phyloP scores from a whole-genome alignment of 2,113 vertebrate genomes.

The Dasypus novemcinctus region DNA sequence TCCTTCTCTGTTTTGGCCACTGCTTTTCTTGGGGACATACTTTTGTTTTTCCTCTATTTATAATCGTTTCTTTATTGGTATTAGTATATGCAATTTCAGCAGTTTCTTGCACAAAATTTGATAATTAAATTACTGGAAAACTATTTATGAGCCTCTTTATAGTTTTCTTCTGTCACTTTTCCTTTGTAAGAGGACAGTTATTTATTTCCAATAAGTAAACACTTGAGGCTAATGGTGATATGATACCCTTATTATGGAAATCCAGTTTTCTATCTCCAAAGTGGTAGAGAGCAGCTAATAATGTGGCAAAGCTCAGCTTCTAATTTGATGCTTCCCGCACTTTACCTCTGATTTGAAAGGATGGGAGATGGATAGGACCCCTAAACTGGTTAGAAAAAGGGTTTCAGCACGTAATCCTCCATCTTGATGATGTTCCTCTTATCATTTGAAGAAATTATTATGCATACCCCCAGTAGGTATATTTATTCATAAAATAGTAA shows the following conservation, averaged over 20 bases:
- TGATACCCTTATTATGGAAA: background rate
- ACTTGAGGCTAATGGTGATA: background rate
- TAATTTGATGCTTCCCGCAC: background rate
- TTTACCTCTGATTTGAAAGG: background rate
- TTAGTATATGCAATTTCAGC: background rate
- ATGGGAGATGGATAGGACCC: background rate
- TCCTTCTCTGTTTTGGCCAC: background rate
- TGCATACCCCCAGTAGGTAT: background rate
- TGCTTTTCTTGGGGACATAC: background rate
- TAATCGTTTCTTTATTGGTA: conserved; percentile 8
- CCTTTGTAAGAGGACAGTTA: background rate
- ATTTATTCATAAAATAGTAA: conserved; percentile 19
- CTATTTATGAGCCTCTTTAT: background rate
- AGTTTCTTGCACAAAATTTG: background rate
- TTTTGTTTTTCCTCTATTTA: background rate
- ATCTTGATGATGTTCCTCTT: background rate
- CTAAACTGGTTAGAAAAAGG: background rate
- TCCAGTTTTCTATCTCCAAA: background rate
- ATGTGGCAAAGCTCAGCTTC: background rate
- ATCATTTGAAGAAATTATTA: background rate
- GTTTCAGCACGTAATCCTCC: background rate
- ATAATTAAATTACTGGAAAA: conserved; percentile 7
- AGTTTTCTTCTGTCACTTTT: background rate
- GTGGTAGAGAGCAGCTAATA: background rate
- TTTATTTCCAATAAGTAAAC: background rate